Evolutionary conservation across 2,113 vertebrate genomes (phyloP).

Genomic region (Pseudopipra pipra): DNA sequence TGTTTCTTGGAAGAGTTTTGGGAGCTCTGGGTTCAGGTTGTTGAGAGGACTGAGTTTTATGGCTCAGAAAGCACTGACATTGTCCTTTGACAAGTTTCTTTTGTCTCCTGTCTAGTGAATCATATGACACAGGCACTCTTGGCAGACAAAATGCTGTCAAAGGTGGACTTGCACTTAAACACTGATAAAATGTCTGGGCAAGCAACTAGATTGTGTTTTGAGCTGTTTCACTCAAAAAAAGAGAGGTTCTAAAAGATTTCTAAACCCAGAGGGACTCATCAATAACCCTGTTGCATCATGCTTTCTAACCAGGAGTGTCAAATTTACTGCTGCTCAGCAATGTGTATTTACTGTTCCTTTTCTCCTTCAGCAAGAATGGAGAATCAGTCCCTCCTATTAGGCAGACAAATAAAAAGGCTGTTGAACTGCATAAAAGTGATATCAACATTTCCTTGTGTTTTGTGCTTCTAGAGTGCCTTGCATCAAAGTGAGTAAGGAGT

Average conservation of each 20-base stretch:
- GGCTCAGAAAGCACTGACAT: neutral
- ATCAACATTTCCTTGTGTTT: neutral
- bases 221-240: neutral
- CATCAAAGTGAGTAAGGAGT: neutral
- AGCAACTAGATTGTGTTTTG: neutral
- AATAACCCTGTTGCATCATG: neutral
- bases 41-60: slow-evolving; percentile 23
- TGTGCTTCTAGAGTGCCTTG: neutral
- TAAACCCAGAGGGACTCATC: neutral
- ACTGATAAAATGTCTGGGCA: neutral
- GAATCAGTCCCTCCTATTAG: neutral
- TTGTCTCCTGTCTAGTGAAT: neutral
- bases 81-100: slow-evolving; percentile 26
- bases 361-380: neutral
- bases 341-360: neutral
- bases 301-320: neutral
- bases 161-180: neutral
- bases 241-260: neutral
- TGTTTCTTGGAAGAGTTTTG: neutral
- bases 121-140: neutral
- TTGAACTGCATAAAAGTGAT: neutral
- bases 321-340: neutral
- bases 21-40: neutral
- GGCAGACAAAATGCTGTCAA: neutral
- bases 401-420: neutral